These are phyloP conservation scores for Plotosus lineatus DNA, from an alignment of 2,113 vertebrate species.

Conservation along the genomic window DNA sequence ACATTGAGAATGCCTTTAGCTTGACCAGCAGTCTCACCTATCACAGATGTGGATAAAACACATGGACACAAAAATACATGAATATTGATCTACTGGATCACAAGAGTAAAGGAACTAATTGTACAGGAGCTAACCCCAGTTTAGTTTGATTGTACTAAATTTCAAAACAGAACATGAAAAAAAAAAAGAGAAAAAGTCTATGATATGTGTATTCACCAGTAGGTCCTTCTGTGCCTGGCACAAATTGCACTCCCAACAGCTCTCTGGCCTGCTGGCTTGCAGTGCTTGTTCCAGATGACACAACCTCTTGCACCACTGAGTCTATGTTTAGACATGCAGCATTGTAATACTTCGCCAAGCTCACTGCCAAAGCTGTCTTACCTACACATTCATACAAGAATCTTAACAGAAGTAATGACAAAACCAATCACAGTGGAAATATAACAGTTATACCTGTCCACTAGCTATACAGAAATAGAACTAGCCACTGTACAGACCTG, in stretches of 20 bases:
- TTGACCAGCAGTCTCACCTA: not conserved
- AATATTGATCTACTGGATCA: not conserved
- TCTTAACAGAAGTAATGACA: not conserved
- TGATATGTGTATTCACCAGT: slow-evolving; percentile 63
- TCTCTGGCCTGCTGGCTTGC: slow-evolving; percentile 70
- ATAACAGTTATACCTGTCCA: no score
- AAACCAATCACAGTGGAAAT: not conserved
- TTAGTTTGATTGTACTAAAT: not conserved
- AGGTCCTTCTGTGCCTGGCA: slow-evolving; percentile 58
- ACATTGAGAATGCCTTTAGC: slow-evolving; percentile 32
- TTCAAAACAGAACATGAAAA: not conserved
- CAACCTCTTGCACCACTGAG: slow-evolving; percentile 73
- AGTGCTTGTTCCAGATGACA: slow-evolving; percentile 62
- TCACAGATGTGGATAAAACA: not conserved
- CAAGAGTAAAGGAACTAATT: not conserved
- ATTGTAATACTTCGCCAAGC: slow-evolving; percentile 72
- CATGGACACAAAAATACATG: not conserved
- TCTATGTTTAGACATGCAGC: slow-evolving; percentile 76
- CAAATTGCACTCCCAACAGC: slow-evolving; percentile 71
- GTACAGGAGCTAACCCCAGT: no score
- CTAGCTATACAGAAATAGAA: no score
- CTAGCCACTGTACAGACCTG: not conserved
- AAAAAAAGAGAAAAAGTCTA: not conserved
- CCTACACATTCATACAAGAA: slow-evolving; percentile 63
- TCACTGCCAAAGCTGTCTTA: slow-evolving; percentile 66